Base-by-base conservation (phyloP, 2,888 invertebrate species). In the Hermaeophaga mercurialis region DNA sequence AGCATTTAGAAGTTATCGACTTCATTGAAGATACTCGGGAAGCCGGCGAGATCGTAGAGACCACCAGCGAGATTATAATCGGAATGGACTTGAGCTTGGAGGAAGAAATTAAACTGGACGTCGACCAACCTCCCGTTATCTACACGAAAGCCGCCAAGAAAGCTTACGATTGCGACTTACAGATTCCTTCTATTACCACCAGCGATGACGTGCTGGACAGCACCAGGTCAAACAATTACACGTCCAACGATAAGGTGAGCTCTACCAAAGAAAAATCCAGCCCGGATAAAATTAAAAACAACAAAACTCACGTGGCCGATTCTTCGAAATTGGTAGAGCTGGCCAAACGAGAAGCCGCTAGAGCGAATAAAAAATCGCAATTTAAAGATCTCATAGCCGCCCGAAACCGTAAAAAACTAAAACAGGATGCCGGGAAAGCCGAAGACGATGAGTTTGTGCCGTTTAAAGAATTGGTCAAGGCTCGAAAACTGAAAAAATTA, bases 101-200 rank as follows among this genome's bases (percentile, higher is more conserved):
- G 38, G 65, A 66, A 48, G 68, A 68, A 34, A 65, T 68, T 8
- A 54, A 64, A 34, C 33, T 68, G 7, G 64, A 65, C 28, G 28
- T 65, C n/a, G 64, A 58, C 4, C 59, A 58, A 44, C 62, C 59
- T 11, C 60, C 47, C n/a, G 45, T 47, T 2, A 6, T 64, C 4
- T 61, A 38, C 26, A 73, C 72, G 1, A 73, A 73, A 65, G 71
- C 73, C 1, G 66, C 72, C 0, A 73, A 69, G 53, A 73, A 73
- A 48, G 59, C 66, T 4, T 73, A 73, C 50, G 69, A 69, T 15
- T 48, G 48, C 28, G 70, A 68, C 38, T 47, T 68, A 24, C 67
- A 67, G 39, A 67, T 66, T 8, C 65, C 65, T 14, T 59, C 67
- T 1, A 64, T 67, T 36, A 67, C 65, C 1, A 67, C 67, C n/a